Evolutionary conservation across 2,113 vertebrate genomes (phyloP).

Genomic region (Sitta europaea): DNA sequence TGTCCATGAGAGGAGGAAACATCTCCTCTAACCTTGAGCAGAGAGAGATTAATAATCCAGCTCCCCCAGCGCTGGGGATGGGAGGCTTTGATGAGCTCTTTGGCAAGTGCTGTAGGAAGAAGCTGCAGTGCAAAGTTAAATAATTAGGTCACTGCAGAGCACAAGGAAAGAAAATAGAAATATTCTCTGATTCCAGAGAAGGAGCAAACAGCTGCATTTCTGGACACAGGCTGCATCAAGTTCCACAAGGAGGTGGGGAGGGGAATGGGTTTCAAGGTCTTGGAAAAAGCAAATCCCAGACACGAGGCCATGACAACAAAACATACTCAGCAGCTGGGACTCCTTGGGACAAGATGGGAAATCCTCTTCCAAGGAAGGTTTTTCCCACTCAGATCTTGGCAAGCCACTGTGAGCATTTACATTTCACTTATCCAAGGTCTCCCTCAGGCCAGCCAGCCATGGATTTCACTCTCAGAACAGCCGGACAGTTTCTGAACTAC

Average conservation of each 20-base stretch:
- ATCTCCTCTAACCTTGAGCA: conserved; percentile 34
- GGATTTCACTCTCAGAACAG: background rate
- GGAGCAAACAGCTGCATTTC: background rate
- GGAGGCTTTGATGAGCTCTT: conserved; percentile 34
- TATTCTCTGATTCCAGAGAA: background rate
- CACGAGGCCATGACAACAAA: background rate
- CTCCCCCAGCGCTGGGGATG: background rate
- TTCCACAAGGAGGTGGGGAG: fast-evolving
- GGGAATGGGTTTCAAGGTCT: background rate
- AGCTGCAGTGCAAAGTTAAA: conserved; percentile 24
- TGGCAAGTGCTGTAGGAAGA: conserved; percentile 25
- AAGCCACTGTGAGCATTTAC: background rate
- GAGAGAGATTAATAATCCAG: background rate
- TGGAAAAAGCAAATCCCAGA: background rate
- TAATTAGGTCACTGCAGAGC: conserved; percentile 28
- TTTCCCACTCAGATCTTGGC: background rate
- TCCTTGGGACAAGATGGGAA: background rate
- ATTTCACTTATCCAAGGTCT: background rate
- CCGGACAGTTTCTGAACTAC: background rate
- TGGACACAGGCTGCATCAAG: background rate
- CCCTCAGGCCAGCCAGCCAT: background rate
- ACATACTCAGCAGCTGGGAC: background rate
- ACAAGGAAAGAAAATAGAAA: background rate
- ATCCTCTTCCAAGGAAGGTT: background rate
- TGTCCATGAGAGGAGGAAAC: background rate